These are phyloP conservation scores for Carcina quercana DNA, from an alignment of 2,888 invertebrate species.

Conservation along the genomic window DNA sequence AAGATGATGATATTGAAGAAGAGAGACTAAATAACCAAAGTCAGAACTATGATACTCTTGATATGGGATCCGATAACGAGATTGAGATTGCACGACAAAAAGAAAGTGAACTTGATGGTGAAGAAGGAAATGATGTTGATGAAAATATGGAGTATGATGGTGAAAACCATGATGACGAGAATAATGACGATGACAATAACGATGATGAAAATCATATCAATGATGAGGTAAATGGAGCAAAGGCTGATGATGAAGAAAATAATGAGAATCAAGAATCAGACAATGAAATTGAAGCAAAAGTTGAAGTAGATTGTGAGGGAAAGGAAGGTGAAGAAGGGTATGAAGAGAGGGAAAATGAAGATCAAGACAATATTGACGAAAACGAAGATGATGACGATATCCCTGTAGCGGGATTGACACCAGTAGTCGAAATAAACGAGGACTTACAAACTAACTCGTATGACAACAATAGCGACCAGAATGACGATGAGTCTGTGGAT, in stretches of 20 bases:
- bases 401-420: constrained; percentile 43
- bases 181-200: constrained; percentile 41
- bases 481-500: constrained; percentile 42
- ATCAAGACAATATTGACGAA: constrained; percentile 36
- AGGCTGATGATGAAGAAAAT: not conserved
- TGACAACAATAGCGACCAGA: constrained; percentile 46
- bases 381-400: constrained; percentile 50
- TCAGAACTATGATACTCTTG: constrained; percentile 61
- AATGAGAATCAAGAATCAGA: constrained; percentile 13
- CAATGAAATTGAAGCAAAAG: constrained; percentile 17
- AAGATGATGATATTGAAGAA: constrained; percentile 35
- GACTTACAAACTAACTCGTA: constrained; percentile 53
- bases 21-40: constrained; percentile 40
- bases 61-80: constrained; percentile 68
- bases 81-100: constrained; percentile 62
- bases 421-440: constrained; percentile 63
- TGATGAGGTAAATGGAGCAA: constrained; percentile 27
- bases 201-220: constrained; percentile 33
- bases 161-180: constrained; percentile 34
- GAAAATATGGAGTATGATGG: constrained; percentile 25
- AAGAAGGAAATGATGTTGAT: constrained; percentile 28
- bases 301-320: constrained; percentile 20
- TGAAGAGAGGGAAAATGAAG: constrained; percentile 30
- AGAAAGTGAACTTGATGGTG: constrained; percentile 32
- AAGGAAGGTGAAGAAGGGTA: constrained; percentile 27